Conservation (phyloP, 2,113 vertebrate genomes). For the Austrofundulus limnaeus region DNA sequence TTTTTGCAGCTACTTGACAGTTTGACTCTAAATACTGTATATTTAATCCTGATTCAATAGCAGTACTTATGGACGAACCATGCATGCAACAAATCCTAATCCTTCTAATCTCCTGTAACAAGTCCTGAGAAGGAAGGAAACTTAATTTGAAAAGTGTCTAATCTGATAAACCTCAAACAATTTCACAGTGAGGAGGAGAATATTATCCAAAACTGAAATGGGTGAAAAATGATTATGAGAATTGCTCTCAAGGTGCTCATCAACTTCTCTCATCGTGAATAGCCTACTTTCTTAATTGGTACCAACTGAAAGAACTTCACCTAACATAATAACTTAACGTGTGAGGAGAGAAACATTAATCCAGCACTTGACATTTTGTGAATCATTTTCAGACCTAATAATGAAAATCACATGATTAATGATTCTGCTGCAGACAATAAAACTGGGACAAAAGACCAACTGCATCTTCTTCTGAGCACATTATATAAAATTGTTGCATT, state of each 20-base stretch:
- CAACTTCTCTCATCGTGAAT: slow-evolving; percentile 22
- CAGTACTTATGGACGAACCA: neutral
- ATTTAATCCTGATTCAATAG: neutral
- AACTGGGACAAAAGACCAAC: slow-evolving; percentile 1
- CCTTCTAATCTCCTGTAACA: neutral
- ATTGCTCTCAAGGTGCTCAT: slow-evolving; percentile 7
- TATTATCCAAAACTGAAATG: neutral
- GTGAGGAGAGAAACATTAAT: neutral
- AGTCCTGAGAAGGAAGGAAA: neutral
- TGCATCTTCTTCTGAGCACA: neutral
- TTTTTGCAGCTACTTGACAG: neutral
- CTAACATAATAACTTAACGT: slow-evolving; percentile 13
- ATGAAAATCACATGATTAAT: slow-evolving; percentile 2
- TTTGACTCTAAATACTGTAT: too few species aligned
- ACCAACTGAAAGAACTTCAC: neutral
- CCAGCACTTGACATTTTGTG: neutral
- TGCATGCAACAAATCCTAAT: neutral
- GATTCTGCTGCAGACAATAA: slow-evolving; percentile 2
- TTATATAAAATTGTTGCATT: neutral
- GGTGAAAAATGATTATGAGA: neutral
- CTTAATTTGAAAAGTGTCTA: neutral
- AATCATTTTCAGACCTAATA: slow-evolving; percentile 18
- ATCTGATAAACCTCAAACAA: neutral
- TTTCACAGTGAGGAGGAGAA: neutral
- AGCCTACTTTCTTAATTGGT: slow-evolving; percentile 33